phyloP scores from a whole-genome alignment of 2,113 vertebrate species.

The Pholis gunnellus region DNA sequence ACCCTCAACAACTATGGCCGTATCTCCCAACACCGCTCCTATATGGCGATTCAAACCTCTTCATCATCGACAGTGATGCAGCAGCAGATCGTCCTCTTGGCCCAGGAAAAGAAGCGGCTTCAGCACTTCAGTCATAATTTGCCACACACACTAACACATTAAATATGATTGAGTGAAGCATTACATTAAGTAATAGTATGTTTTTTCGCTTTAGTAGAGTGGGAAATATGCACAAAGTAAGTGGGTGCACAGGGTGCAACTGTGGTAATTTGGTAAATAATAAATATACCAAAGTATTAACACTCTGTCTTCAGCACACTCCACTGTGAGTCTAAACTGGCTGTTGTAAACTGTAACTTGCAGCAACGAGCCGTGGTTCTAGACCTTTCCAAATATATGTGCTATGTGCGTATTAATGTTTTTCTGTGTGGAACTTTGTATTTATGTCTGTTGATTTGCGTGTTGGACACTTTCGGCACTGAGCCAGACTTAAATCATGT shows the following conservation, averaged over 20 bases:
- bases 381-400: background rate
- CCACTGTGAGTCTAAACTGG: background rate
- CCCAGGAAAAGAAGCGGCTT: background rate
- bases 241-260: background rate
- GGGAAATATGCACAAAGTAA: background rate
- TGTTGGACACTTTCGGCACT: no score
- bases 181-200: background rate
- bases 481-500: no score
- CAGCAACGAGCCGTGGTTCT: background rate
- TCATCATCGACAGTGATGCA: no score
- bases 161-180: background rate
- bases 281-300: background rate
- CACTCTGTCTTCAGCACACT: background rate
- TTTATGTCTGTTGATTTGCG: no score
- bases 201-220: background rate
- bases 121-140: background rate
- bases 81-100: no score
- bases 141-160: background rate
- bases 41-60: no score
- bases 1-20: no score
- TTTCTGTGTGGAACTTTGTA: no score
- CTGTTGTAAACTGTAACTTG: background rate
- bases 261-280: background rate
- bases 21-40: no score
- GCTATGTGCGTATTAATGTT: no score